Conservation (phyloP, 2,797 vertebrate species). For the Cirrhinus molitorella region DNA sequence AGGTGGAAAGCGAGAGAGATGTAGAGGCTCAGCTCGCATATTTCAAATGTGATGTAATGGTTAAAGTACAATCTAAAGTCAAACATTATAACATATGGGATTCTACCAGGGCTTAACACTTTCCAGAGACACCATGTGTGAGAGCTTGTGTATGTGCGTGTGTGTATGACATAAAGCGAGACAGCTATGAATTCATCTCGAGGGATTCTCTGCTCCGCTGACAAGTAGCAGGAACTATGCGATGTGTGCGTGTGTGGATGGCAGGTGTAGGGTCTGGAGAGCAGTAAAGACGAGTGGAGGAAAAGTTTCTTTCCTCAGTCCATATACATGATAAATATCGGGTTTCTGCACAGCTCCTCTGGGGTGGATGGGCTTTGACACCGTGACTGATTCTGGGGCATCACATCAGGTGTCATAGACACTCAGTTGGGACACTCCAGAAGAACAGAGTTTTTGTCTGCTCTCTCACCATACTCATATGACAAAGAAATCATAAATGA, state of each 20-base stretch:
- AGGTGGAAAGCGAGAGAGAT: slow-evolving; percentile 42
- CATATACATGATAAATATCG: slow-evolving; percentile 39
- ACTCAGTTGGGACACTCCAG: neutral
- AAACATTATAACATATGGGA: slow-evolving; percentile 68
- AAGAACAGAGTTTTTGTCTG: slow-evolving; percentile 5
- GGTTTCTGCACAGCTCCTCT: slow-evolving; percentile 13
- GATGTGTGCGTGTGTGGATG: slow-evolving; percentile 34
- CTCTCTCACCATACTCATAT: neutral
- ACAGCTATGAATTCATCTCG: slow-evolving; percentile 47
- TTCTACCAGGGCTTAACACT: slow-evolving; percentile 60
- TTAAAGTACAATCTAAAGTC: slow-evolving; percentile 30
- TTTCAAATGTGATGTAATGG: slow-evolving; percentile 55
- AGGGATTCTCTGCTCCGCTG: slow-evolving; percentile 41
- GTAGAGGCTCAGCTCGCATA: slow-evolving; percentile 42
- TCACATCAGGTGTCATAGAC: slow-evolving; percentile 25
- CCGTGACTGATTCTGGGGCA: slow-evolving; percentile 35
- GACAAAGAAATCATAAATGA: slow-evolving; percentile 11
- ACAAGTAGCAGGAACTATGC: slow-evolving; percentile 47
- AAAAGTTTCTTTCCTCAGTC: slow-evolving; percentile 47
- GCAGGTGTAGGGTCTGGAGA: slow-evolving; percentile 51
- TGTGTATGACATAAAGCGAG: slow-evolving; percentile 35
- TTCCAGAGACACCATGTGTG: slow-evolving; percentile 39
- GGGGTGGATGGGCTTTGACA: slow-evolving; percentile 26
- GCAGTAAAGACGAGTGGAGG: slow-evolving; percentile 44
- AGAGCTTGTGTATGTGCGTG: slow-evolving; percentile 36